Evolutionary conservation across 1,140 invertebrate genomes (phyloP).

Genomic region (Sarcophaga peregrina): DNA sequence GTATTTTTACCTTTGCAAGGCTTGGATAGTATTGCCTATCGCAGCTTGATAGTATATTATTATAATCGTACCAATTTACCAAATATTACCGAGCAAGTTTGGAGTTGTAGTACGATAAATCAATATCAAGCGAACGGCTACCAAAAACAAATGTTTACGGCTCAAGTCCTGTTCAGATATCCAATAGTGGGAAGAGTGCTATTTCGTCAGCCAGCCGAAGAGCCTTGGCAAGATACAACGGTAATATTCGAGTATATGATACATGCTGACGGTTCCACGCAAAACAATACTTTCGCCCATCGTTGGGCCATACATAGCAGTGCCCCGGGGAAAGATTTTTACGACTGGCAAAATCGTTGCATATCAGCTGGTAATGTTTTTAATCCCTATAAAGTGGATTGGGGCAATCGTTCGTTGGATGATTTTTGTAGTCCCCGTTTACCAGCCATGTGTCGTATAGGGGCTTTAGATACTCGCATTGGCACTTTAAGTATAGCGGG

Average conservation of each 20-base stretch:
- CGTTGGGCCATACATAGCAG: slow-evolving; percentile 75
- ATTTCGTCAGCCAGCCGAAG: slow-evolving; percentile 83
- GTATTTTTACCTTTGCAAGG: slow-evolving; percentile 88
- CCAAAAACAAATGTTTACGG: slow-evolving; percentile 78
- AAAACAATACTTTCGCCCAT: slow-evolving; percentile 83
- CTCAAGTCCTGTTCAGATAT: slow-evolving; percentile 82
- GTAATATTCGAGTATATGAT: slow-evolving; percentile 80
- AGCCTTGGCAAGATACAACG: slow-evolving; percentile 85
- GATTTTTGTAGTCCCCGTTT: slow-evolving; percentile 70
- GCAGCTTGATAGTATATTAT: slow-evolving; percentile 86
- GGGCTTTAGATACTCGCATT: slow-evolving; percentile 77
- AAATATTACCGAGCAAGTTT: slow-evolving; percentile 71
- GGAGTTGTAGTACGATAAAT: slow-evolving; percentile 76
- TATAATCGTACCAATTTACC: slow-evolving; percentile 68
- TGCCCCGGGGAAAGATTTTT: slow-evolving; percentile 84
- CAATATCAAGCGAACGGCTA: slow-evolving; percentile 76
- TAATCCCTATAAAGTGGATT: slow-evolving; percentile 82
- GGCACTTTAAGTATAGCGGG: slow-evolving; percentile 81
- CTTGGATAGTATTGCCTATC: slow-evolving; percentile 79
- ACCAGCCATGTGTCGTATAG: slow-evolving; percentile 74
- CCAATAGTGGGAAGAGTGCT: slow-evolving; percentile 88
- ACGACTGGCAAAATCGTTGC: slow-evolving; percentile 89
- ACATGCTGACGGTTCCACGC: slow-evolving; percentile 85
- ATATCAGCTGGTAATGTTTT: slow-evolving; percentile 81
- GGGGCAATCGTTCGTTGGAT: slow-evolving; percentile 68